Percentiles rank a stretch among this genome's conserved stretches.
Conservation (phyloP, 2,113 vertebrate species). For the Nymphicus hollandicus region DNA sequence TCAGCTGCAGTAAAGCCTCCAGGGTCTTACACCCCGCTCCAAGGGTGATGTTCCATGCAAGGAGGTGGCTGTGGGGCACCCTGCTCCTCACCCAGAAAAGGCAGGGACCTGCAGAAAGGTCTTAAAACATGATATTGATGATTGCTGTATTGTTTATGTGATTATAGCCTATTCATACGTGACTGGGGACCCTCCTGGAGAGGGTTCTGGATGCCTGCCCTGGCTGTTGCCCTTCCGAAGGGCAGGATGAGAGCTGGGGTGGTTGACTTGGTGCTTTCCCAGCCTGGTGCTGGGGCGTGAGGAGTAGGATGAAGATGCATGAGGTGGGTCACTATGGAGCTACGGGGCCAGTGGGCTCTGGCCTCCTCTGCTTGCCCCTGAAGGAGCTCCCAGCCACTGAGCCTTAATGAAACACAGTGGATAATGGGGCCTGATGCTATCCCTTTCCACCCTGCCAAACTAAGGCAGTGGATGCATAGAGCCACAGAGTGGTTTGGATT, state of each 20-base stretch:
- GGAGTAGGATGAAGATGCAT: fast-evolving
- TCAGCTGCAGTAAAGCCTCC: background rate
- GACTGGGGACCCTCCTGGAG: background rate
- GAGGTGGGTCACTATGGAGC: fast-evolving
- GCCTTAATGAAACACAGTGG: fast-evolving
- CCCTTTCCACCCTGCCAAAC: background rate
- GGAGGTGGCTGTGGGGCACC: background rate
- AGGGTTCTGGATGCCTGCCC: background rate
- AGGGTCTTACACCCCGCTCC: background rate
- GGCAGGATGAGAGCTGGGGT: background rate
- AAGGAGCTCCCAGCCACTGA: background rate
- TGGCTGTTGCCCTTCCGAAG: fast-evolving
- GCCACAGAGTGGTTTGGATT: background rate
- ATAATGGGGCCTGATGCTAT: fast-evolving
- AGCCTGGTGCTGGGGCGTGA: background rate
- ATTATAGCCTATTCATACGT: background rate
- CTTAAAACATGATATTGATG: fast-evolving
- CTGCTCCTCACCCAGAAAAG: background rate
- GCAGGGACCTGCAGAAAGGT: no score
- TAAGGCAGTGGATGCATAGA: fast-evolving
- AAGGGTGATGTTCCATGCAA: fast-evolving
- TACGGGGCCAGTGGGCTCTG: background rate
- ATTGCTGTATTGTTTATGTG: background rate
- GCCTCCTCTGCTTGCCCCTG: background rate
- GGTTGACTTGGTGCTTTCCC: background rate